Base-by-base conservation (phyloP, 2,113 vertebrate genomes). In the Amphiprion percula region DNA sequence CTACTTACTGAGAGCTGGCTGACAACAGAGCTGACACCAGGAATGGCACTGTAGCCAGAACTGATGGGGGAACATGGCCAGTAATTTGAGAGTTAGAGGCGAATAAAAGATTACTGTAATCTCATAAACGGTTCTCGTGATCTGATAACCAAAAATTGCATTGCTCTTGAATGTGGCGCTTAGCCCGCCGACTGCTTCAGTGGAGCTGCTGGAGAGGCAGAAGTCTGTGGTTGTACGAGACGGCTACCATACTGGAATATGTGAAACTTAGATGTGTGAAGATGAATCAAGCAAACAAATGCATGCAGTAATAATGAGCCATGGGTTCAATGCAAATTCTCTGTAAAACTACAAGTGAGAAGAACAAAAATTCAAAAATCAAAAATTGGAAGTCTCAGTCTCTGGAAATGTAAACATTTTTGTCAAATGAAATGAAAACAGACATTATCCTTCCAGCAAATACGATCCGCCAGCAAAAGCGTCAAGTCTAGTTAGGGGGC, bases 1-100 rank as follows among this genome's bases (percentile, higher is more conserved):
- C 71, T 76, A 69, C 80, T 89, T 67, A 71, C 69, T 61, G 73
- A 62, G 60, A 79, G 72, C 70, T 67, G 79, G 82, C 84, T 82
- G 84, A 80, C 71, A 87, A 46, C 54, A 41, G 37, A 70, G 50
- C 68, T 62, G 73, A 81, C 69, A 68, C 58, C 79, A 26, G 72
- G 44, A 70, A 72, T 24, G 70, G 52, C 41, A 14, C 59, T 28
- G 7, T 39, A 60, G 62, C 73, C 73, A 50, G 39, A 72, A 56
- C 49, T 50, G 82, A 81, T 54, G 71, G 75, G 33, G 67, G 55
- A 79, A 55, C 52, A 59, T 47, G 53, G 82, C 47, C 69, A 75
- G 16, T 52, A 37, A 77, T 73, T 64, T 68, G 5, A 60, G 46
- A 75, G 61, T 77, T 66, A 44, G 59, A 16, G 6, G 53, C 39